A percentile compares a stretch with the other conserved stretches of the same genome.
phyloP scores from a whole-genome alignment of 2,888 invertebrate genomes.

The Chouioia cunea region DNA sequence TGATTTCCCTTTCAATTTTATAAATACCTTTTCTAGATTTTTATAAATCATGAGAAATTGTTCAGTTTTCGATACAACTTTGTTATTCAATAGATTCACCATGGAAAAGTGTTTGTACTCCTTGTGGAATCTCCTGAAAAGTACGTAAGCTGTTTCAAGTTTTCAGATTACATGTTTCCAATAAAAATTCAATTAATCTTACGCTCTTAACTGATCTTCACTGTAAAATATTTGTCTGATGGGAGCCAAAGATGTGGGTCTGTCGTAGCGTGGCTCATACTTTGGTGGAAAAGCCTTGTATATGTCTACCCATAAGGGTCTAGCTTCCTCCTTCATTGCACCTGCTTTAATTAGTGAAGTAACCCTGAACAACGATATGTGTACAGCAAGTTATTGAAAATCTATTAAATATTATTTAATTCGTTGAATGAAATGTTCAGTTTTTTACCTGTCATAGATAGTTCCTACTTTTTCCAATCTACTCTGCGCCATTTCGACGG shows the following conservation, averaged over 20 bases:
- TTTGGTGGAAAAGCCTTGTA: constrained; percentile 93
- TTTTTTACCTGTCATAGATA: constrained; percentile 60
- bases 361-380: constrained; percentile 71
- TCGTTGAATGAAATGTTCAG: background rate
- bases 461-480: constrained; percentile 64
- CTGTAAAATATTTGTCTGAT: constrained; percentile 82
- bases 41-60: constrained; percentile 75
- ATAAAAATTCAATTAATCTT: constrained; percentile 62
- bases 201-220: constrained; percentile 90
- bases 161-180: too few relatives aligned
- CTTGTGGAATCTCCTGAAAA: constrained; percentile 77
- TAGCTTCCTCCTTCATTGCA: constrained; percentile 83
- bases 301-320: constrained; percentile 94
- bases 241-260: constrained; percentile 74
- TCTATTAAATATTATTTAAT: constrained; percentile 7
- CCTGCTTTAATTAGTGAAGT: constrained; percentile 84
- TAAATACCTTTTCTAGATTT: constrained; percentile 69
- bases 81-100: constrained; percentile 71
- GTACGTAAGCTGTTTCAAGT: too few relatives aligned
- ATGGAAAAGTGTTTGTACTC: constrained; percentile 72
- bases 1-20: background rate
- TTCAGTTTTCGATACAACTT: constrained; percentile 73
- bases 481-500: constrained; percentile 61
- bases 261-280: constrained; percentile 82
- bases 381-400: constrained; percentile 6